Evolutionary conservation across 2,888 invertebrate species (phyloP).

Genomic region (Drosophila silvestris): DNA sequence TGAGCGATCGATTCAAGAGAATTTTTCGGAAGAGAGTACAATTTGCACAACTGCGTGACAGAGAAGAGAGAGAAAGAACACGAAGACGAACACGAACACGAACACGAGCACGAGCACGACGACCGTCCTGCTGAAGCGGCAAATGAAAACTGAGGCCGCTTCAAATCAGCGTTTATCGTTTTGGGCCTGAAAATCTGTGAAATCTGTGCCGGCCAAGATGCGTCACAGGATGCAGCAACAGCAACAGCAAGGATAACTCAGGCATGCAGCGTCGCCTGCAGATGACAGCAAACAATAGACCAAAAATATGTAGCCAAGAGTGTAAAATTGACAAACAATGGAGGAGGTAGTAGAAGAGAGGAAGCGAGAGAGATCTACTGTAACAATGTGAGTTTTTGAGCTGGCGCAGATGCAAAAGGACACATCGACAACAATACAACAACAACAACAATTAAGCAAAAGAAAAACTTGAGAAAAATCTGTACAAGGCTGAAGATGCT

Average conservation of each 20-base stretch:
- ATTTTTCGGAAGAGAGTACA: not conserved
- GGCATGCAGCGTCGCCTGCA: slow-evolving; percentile 57
- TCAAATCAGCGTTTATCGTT: slow-evolving; percentile 13
- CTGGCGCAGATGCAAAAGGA: slow-evolving; percentile 69
- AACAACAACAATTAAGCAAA: slow-evolving; percentile 49
- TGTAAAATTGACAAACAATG: slow-evolving; percentile 76
- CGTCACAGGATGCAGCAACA: slow-evolving; percentile 31
- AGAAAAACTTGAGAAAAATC: slow-evolving; percentile 67
- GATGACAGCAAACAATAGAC: slow-evolving; percentile 75
- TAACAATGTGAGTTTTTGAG: slow-evolving; percentile 44
- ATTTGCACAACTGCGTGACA: not conserved
- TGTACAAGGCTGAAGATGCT: slow-evolving; percentile 68
- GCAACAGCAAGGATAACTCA: slow-evolving; percentile 20
- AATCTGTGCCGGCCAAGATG: slow-evolving; percentile 42
- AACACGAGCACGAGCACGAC: slow-evolving; percentile 20
- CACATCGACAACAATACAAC: slow-evolving; percentile 30
- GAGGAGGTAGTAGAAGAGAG: slow-evolving; percentile 18
- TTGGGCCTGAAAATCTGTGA: slow-evolving; percentile 40
- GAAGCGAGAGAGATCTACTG: slow-evolving; percentile 43
- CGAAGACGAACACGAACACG: not conserved
- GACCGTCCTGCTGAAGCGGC: slow-evolving; percentile 64
- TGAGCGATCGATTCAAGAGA: slow-evolving; percentile 9
- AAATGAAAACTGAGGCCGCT: slow-evolving; percentile 53
- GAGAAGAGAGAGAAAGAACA: not conserved
- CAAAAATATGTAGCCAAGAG: slow-evolving; percentile 62